A percentile compares a stretch with the other conserved stretches of the same genome.
phyloP scores from a whole-genome alignment of 2,797 vertebrate species.

The Rhinatrema bivittatum region DNA sequence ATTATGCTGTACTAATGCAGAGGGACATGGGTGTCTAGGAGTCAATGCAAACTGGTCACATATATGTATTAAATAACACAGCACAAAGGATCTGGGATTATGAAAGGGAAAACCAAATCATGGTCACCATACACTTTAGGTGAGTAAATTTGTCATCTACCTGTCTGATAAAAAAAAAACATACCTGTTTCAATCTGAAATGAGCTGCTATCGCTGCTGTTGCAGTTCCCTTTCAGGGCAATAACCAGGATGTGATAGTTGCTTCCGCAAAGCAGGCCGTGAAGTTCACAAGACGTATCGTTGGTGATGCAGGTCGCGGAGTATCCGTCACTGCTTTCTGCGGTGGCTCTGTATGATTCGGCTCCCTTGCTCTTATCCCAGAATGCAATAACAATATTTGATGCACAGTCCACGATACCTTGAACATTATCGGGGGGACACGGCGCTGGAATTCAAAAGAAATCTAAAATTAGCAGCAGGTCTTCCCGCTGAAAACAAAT shows the following conservation, averaged over 20 bases:
- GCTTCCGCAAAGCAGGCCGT: background rate
- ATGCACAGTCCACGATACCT: background rate
- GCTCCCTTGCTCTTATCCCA: background rate
- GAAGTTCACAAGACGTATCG: background rate
- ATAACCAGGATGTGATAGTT: conserved; percentile 1
- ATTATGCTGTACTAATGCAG: no score
- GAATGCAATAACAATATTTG: background rate
- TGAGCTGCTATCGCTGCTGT: background rate
- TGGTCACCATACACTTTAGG: no score
- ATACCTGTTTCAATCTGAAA: background rate
- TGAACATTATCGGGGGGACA: conserved; percentile 1
- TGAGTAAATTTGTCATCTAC: no score
- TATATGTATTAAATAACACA: no score
- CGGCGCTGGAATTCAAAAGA: background rate
- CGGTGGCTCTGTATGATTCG: background rate
- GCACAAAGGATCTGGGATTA: no score
- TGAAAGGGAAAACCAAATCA: no score
- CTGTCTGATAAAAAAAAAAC: no score
- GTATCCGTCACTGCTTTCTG: background rate
- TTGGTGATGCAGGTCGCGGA: background rate
- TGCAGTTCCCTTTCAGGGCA: background rate
- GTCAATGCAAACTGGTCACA: no score
- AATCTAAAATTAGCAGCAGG: no score
- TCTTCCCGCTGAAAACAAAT: no score
- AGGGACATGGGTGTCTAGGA: no score